These are phyloP conservation scores for Dione vanillae DNA, from an alignment of 2,888 invertebrate genomes.

Conservation along the genomic window DNA sequence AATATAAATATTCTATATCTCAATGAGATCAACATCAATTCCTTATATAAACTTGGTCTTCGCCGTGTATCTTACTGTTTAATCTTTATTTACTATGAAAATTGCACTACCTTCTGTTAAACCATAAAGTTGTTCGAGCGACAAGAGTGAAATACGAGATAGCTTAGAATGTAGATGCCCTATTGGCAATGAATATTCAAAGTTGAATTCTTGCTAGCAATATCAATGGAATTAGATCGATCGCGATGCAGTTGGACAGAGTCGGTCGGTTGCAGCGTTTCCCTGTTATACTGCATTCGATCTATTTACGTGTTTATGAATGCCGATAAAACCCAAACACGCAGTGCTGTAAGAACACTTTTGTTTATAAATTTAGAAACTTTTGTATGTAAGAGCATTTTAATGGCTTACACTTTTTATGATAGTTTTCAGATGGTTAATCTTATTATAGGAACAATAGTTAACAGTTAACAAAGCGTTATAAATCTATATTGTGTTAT, in stretches of 20 bases:
- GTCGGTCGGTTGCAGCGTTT: constrained; percentile 54
- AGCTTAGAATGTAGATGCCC: constrained; percentile 40
- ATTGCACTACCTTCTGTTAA: constrained; percentile 39
- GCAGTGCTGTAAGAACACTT: constrained; percentile 57
- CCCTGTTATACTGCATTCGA: constrained; percentile 77
- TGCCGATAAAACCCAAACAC: constrained; percentile 68
- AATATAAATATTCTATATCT: not conserved
- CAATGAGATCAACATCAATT: not conserved
- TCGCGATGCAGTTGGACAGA: constrained; percentile 72
- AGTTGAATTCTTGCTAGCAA: constrained; percentile 52
- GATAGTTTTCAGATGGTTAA: not conserved
- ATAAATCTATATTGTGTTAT: too few relatives aligned
- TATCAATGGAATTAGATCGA: constrained; percentile 69
- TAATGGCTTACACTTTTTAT: constrained; percentile 20
- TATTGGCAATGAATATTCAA: constrained; percentile 52
- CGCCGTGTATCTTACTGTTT: constrained; percentile 6
- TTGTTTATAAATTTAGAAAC: constrained; percentile 6
- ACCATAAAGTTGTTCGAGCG: constrained; percentile 41
- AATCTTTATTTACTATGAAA: constrained; percentile 45
- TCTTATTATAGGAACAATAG: not conserved
- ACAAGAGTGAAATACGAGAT: constrained; percentile 43
- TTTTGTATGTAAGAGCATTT: constrained; percentile 12
- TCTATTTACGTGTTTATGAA: constrained; percentile 80
- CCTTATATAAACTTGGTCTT: not conserved
- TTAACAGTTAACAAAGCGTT: too few relatives aligned